Conservation (phyloP, 2,113 vertebrate genomes). For the Rhabdornis inornatus region DNA sequence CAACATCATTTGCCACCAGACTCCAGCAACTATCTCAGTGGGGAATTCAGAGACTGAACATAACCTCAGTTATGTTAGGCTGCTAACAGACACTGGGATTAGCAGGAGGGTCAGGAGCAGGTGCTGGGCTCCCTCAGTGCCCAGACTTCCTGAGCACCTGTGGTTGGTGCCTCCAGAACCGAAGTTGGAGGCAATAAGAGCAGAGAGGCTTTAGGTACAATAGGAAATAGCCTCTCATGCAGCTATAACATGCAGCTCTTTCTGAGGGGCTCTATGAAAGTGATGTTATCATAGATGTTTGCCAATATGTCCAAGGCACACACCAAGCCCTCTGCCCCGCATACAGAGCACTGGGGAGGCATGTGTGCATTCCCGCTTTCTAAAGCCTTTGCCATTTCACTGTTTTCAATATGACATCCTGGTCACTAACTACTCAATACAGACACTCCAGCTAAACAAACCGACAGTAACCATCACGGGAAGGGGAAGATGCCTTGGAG, state of each 20-base stretch:
- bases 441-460: neutral
- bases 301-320: neutral
- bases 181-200: neutral
- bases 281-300: accelerated
- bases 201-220: neutral
- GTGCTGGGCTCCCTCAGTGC: neutral
- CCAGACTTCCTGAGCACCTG: neutral
- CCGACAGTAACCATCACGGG: accelerated
- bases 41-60: neutral
- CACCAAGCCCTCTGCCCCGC: accelerated
- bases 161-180: neutral
- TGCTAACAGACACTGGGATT: neutral
- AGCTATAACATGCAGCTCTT: neutral
- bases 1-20: neutral
- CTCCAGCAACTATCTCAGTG: neutral
- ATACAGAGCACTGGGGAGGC: neutral
- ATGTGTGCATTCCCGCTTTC: neutral
- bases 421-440: neutral
- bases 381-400: neutral
- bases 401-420: neutral
- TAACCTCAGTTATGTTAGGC: neutral
- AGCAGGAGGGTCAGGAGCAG: neutral
- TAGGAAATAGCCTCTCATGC: neutral
- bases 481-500: neutral
- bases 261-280: neutral